Conservation (phyloP, 2,888 invertebrate species). For the Corbicula japonica region DNA sequence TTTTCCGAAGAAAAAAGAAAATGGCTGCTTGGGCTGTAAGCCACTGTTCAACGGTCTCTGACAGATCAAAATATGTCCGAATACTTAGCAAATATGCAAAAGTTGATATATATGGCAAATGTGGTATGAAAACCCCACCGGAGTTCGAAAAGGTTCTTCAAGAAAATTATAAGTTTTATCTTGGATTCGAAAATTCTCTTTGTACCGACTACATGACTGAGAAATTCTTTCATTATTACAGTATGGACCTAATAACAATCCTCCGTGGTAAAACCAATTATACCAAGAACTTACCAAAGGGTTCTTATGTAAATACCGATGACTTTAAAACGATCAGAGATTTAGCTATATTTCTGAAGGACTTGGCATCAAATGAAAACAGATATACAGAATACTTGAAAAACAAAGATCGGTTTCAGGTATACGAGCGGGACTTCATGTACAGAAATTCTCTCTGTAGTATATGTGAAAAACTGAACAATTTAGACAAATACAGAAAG, state of each 20-base stretch:
- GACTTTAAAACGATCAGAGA: slow-evolving; percentile 75
- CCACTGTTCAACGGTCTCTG: slow-evolving; percentile 58
- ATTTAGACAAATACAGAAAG: slow-evolving; percentile 38
- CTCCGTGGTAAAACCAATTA: slow-evolving; percentile 82
- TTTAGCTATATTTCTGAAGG: slow-evolving; percentile 27
- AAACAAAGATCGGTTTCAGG: slow-evolving; percentile 33
- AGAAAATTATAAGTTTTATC: slow-evolving; percentile 69
- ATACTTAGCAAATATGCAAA: slow-evolving; percentile 50
- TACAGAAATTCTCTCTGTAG: slow-evolving; percentile 34
- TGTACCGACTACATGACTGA: slow-evolving; percentile 75
- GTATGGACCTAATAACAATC: slow-evolving; percentile 32
- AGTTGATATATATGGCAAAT: slow-evolving; percentile 59
- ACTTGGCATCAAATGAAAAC: slow-evolving; percentile 35
- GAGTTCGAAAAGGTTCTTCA: slow-evolving; percentile 39
- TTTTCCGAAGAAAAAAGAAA: slow-evolving; percentile 51
- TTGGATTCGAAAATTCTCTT: slow-evolving; percentile 74
- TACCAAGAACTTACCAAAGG: slow-evolving; percentile 74
- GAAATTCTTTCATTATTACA: slow-evolving; percentile 66
- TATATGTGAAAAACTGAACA: slow-evolving; percentile 54
- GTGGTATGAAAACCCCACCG: slow-evolving; percentile 22
- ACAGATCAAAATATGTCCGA: slow-evolving; percentile 51
- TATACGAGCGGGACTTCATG: not conserved
- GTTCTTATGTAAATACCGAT: slow-evolving; percentile 83
- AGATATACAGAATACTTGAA: slow-evolving; percentile 48
- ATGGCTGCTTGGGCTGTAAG: slow-evolving; percentile 63